Conservation (phyloP, 2,113 vertebrate species). For the Lepisosteus osseus region DNA sequence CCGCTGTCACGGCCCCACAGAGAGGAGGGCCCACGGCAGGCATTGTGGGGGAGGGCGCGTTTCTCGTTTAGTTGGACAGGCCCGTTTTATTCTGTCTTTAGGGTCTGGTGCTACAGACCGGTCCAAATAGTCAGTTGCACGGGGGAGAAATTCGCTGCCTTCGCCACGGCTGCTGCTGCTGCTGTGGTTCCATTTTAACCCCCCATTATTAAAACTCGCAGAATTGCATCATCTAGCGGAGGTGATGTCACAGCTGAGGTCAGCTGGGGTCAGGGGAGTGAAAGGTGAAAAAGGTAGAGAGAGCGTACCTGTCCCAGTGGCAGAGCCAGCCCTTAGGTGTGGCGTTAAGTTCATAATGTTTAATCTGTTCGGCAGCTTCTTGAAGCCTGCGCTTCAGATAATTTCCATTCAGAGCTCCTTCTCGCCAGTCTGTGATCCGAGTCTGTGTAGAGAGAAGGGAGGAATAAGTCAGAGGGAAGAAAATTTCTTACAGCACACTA, state of each 20-base stretch:
- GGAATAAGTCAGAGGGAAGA: neutral
- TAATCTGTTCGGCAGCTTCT: slow-evolving; percentile 97
- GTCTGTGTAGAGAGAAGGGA: slow-evolving; percentile 63
- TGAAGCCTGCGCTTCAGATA: slow-evolving; percentile 97
- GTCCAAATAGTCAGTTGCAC: slow-evolving; percentile 15
- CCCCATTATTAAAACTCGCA: slow-evolving; percentile 46
- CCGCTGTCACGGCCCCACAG: slow-evolving; percentile 36
- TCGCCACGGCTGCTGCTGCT: neutral
- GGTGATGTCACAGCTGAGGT: slow-evolving; percentile 82
- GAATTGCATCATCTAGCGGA: slow-evolving; percentile 68
- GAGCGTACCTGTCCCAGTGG: slow-evolving; percentile 99
- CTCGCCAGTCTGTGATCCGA: slow-evolving; percentile 95
- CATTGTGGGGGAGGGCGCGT: neutral
- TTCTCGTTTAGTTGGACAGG: slow-evolving; percentile 44
- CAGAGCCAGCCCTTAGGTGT: slow-evolving; percentile 99
- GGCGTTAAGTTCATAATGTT: slow-evolving; percentile 99
- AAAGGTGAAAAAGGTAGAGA: slow-evolving; percentile 98
- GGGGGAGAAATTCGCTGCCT: neutral
- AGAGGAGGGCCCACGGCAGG: neutral
- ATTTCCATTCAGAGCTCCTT: slow-evolving; percentile 93
- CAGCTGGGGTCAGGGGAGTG: slow-evolving; percentile 64
- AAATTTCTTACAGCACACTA: too few species aligned
- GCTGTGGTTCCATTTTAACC: slow-evolving; percentile 38
- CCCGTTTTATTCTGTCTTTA: slow-evolving; percentile 44
- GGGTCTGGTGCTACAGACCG: neutral